phyloP scores from a whole-genome alignment of 2,113 vertebrate species.

The Fulica atra region DNA sequence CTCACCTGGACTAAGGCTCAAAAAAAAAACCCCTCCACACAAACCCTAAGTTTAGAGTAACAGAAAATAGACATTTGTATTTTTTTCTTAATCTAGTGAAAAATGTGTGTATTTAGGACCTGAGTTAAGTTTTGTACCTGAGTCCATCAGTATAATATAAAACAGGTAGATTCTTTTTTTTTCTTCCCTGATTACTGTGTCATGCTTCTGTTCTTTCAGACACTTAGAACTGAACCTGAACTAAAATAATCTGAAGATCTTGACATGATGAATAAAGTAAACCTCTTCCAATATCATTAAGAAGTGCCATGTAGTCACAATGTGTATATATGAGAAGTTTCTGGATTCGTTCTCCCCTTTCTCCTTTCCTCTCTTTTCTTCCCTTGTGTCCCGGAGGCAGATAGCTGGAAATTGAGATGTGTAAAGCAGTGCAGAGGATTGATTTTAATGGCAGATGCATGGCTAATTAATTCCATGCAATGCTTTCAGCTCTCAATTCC shows the following conservation, averaged over 20 bases:
- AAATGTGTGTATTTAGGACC: not conserved
- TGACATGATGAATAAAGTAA: not conserved
- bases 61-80: not conserved
- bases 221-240: not conserved
- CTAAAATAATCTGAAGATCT: not conserved
- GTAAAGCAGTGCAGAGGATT: not conserved
- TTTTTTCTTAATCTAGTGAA: not conserved
- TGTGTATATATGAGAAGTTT: not conserved
- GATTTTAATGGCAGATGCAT: not conserved
- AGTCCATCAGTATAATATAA: not conserved
- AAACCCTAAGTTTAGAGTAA: not conserved
- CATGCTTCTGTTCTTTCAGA: not conserved
- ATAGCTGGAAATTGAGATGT: not conserved
- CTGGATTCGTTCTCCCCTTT: not conserved
- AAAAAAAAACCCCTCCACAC: not conserved
- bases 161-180: not conserved
- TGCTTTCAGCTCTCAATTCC: not conserved
- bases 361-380: not conserved
- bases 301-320: not conserved
- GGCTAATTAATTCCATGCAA: conserved; percentile 14
- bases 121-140: not conserved
- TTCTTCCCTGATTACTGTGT: not conserved
- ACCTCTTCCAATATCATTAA: not conserved
- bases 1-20: not conserved
- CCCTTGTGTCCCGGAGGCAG: not conserved